phyloP scores from a whole-genome alignment of 2,797 vertebrate genomes.

The Liparis tanakae region DNA sequence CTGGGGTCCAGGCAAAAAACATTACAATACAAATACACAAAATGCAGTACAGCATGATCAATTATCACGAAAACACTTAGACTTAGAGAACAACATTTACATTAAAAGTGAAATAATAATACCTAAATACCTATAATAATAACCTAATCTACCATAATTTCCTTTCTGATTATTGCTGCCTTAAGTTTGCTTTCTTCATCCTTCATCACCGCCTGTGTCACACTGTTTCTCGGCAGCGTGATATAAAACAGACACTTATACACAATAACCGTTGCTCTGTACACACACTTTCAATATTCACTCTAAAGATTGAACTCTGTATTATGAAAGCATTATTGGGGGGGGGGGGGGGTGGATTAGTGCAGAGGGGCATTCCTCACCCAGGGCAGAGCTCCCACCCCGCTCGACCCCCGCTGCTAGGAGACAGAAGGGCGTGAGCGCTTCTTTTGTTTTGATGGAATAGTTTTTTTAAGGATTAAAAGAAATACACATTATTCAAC shows the following conservation, averaged over 20 bases:
- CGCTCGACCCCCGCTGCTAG: conserved; percentile 17
- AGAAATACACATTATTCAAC: not conserved
- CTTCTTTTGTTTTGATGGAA: not conserved
- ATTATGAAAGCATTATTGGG: conserved; percentile 2
- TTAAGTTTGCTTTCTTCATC: too few species aligned
- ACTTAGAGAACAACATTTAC: too few species aligned
- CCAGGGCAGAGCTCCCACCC: conserved; percentile 44
- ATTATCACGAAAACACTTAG: too few species aligned
- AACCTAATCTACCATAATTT: too few species aligned
- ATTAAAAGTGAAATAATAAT: too few species aligned
- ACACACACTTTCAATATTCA: not conserved
- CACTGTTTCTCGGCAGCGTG: not conserved
- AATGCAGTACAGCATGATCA: too few species aligned
- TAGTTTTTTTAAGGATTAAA: not conserved
- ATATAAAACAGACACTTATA: not conserved
- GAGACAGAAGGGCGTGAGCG: conserved; percentile 5
- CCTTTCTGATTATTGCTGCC: too few species aligned
- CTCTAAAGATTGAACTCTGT: not conserved
- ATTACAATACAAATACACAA: too few species aligned
- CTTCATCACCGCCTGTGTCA: not conserved
- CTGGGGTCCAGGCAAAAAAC: too few species aligned
- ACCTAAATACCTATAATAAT: too few species aligned
- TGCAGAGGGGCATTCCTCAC: conserved; percentile 55
- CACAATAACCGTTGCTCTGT: not conserved
- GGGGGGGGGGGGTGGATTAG: conserved; percentile 47